phyloP scores from a whole-genome alignment of 1,140 invertebrate species.

The Drosophila aff. region DNA sequence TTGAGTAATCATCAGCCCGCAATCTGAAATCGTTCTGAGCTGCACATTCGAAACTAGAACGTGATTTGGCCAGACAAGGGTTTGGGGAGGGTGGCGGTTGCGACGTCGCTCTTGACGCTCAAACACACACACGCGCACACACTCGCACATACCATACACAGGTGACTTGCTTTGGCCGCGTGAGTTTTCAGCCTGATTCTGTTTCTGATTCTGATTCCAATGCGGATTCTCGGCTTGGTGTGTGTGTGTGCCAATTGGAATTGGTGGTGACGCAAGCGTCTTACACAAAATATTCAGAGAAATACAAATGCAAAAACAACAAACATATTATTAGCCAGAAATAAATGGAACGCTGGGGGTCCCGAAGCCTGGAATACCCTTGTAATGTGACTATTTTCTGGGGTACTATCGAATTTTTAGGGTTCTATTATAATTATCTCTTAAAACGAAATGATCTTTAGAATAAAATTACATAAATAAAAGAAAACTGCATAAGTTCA shows the following conservation, averaged over 20 bases:
- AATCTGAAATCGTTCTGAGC: slow-evolving; percentile 70
- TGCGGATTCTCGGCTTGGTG: slow-evolving; percentile 29
- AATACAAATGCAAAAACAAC: slow-evolving; percentile 14
- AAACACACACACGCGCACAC: neutral
- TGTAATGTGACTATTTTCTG: no score
- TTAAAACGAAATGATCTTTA: no score
- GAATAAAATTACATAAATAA: no score
- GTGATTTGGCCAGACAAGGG: slow-evolving; percentile 52
- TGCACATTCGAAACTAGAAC: slow-evolving; percentile 79
- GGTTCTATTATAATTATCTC: no score
- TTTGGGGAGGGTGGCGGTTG: neutral
- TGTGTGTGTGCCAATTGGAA: slow-evolving; percentile 42
- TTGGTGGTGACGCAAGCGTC: slow-evolving; percentile 59
- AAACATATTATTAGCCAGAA: slow-evolving; percentile 39
- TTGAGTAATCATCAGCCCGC: slow-evolving; percentile 72
- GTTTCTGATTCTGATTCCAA: slow-evolving; percentile 34
- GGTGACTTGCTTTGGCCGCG: slow-evolving; percentile 47
- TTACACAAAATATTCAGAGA: slow-evolving; percentile 52
- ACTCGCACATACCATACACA: slow-evolving; percentile 13
- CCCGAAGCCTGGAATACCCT: neutral
- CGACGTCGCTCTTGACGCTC: slow-evolving; percentile 40
- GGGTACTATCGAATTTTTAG: neutral
- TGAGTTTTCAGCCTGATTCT: slow-evolving; percentile 38
- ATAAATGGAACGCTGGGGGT: neutral
- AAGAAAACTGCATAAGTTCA: no score